phyloP scores from a whole-genome alignment of 2,888 invertebrate species.

The Agrochola macilenta region DNA sequence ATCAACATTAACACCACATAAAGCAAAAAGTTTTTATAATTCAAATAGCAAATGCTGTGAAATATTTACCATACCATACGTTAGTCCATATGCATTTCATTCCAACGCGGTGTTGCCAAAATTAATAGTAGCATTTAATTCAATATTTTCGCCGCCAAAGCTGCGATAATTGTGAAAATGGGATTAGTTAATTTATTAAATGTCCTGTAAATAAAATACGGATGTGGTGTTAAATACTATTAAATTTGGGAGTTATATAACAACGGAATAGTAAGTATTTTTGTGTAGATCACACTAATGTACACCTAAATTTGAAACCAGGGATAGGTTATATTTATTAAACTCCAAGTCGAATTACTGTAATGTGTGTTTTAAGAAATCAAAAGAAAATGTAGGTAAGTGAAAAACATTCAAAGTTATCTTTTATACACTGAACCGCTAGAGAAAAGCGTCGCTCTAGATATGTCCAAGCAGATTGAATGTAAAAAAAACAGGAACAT shows the following conservation, averaged over 20 bases:
- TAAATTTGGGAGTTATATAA: slow-evolving; percentile 1
- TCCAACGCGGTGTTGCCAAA: slow-evolving; percentile 23
- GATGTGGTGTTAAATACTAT: slow-evolving; percentile 3
- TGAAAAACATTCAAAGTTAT: background rate
- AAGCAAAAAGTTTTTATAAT: slow-evolving; percentile 18
- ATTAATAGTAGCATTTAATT: slow-evolving; percentile 59
- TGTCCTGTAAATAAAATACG: slow-evolving; percentile 14
- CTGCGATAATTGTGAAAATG: slow-evolving; percentile 39
- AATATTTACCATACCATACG: slow-evolving; percentile 14
- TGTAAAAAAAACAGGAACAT: background rate
- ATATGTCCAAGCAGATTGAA: background rate
- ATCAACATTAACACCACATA: slow-evolving; percentile 20
- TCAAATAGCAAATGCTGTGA: slow-evolving; percentile 7
- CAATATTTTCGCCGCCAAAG: slow-evolving; percentile 51
- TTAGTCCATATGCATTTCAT: slow-evolving; percentile 24
- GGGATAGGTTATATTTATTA: background rate
- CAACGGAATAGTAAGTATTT: background rate
- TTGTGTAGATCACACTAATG: background rate
- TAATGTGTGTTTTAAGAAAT: background rate
- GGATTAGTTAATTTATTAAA: slow-evolving; percentile 44
- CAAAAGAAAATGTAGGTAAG: background rate
- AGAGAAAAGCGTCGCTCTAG: background rate
- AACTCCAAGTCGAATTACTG: background rate
- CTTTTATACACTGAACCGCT: background rate
- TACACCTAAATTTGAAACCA: background rate